Base-by-base conservation (phyloP, 2,113 vertebrate species). In the Psittacus erithacus region DNA sequence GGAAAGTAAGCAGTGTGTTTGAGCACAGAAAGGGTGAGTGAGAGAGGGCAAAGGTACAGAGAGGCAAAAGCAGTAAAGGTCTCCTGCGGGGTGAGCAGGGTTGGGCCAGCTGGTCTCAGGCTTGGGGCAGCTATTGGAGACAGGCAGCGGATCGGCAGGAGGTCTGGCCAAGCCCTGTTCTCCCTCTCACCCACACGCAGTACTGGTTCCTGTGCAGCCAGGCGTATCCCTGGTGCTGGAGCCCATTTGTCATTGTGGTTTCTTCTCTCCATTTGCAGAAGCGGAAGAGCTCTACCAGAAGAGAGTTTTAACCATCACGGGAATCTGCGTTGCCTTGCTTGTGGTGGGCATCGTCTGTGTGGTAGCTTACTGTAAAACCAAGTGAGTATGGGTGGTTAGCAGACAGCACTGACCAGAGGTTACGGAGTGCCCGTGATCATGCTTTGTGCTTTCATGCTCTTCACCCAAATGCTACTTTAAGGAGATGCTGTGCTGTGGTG, bases 341-440 rank as follows among this genome's bases (percentile, higher is more conserved):
- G 98, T 99, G 76, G 99, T 99, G 97, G 99, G 99, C 98, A 99
- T 99, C 92, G 99, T 99, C 96, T 99, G 99, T 90, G 99, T 99
- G 96, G 99, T 99, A 81, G 99, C 99, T 97, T 99, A 99, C 98
- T 99, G 99, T 97, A 99, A 99, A 98, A 99, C 99, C 98, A 99
- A 99, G 99, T 99, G 98, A 99, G 99, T 99, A 93, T 59, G 86
- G 82, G 27, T 57, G 25, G 41, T 65, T 92, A 71, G 7, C 52
- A 78, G 80, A n/a, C 67, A 33, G 23, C 83, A 22, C 35, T 73
- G n/a, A 22, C 59, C 68, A 74, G 81, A 84, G 52, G 27, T 67
- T 31, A 70, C n/a, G 44, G 41, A 68, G 38, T 38, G 17, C 17
- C n/a, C 27, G n/a, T 33, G 41, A 11, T 50, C 38, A 8, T 13